Base-by-base conservation (phyloP, 1,140 invertebrate species). In the Mya arenaria region DNA sequence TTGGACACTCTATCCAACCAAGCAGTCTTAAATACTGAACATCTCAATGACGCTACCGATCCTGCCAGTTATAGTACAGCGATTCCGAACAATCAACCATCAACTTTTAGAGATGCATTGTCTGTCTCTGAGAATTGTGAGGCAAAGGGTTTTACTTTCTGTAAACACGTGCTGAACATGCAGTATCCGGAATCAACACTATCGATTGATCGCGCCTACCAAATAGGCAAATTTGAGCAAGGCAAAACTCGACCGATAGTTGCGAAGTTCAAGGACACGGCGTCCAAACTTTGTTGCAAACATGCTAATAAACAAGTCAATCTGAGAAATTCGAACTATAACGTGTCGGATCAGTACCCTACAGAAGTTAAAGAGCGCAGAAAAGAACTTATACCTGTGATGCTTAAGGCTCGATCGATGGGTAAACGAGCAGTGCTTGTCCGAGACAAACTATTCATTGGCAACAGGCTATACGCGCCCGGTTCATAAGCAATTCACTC, bases 331-430 rank as follows among this genome's bases (percentile, higher is more conserved):
- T 34, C 68, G 1, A 15, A n/a, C 25, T 52, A 71, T 37, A 71
- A 71, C 55, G 68, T 71, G 3, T 23, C 68, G 15, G 48, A 71
- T 25, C 68, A 71, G 37, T 71, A 28, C 32, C 68, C 68, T 52
- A 39, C 32, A 5, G 68, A 71, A 71, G 68, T 71, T 28, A 71
- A 71, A 52, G 68, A 71, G 23, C 13, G 68, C 6, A 4, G 41
- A 13, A 71, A 71, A 28, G 41, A 71, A 52, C 44, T 71, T 25
- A 55, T 71, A 6, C 68, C 13, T 4, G 41, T 52, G n/a, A 71
- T 52, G 41, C 13, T 71, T 4, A 48, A 71, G 32, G 68, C 68
- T n/a, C 32, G 68, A 5, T 4, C 17, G 30, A 13, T 52, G n/a
- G 48, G 44, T 5, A 71, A 71, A 55, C 15, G 44, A 37, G 68